Evolutionary conservation across 1,140 invertebrate species (phyloP), one percentile per base, ranked within the genome.

Genomic region (Drosophila insularis): DNA sequence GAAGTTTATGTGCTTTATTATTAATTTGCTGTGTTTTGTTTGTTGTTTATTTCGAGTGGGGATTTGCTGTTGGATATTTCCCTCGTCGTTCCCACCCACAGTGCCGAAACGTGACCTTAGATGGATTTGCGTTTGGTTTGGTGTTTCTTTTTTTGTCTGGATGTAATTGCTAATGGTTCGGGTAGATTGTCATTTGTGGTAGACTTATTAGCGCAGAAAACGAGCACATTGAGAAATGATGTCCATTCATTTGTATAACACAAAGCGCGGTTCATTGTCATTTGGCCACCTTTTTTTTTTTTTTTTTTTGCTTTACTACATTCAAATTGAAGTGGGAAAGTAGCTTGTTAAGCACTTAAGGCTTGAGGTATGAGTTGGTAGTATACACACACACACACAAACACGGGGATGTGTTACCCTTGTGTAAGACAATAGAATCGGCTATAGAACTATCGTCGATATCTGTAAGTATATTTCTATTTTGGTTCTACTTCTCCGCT

Each of bases 51-150:
- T 80, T 77, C 84, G 80, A 79, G 76, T 65, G 72, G 64, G 70
- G 43, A 62, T 72, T 64, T 21, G 32, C 56, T 32, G 14, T 23
- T 13, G 27, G 17, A n/a, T 43, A 43, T 19, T 21, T 4, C 17
- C 19, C 43, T 21, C 27, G 6, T 50, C 17, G 71, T 71, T 71
- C 80, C 87, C 87, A 90, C 87, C 87, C 87, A 90, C 72, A 59
- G 87, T 60, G 87, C 78, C 61, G 75, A 90, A 90, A 90, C 87
- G 87, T 90, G 87, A 90, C 87, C 87, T 87, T 73, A 50, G 68
- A 68, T 59, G 65, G 32, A 11, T 78, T 50, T 50, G 19, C 8
- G 17, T 50, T 50, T 50, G 43, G 43, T 50, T 50, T 50, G 6
- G 8, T 50, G 8, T 50, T 8, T 46, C 7, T 46, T 50, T 90